Evolutionary conservation across 2,888 invertebrate species (phyloP).

Genomic region (Carabus problematicus): DNA sequence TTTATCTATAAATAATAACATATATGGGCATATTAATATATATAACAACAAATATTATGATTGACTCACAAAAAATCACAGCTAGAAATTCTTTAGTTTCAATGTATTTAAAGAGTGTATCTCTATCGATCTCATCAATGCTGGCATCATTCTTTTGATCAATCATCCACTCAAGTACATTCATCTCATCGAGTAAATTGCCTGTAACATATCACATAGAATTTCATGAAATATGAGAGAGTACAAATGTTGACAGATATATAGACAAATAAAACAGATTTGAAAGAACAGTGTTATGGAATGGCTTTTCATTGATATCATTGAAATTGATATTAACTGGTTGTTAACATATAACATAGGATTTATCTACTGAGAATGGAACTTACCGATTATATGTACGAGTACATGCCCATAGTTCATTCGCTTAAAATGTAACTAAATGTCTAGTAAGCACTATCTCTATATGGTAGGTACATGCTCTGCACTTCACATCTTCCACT

Average conservation of each 20-base stretch:
- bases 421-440: too few species aligned
- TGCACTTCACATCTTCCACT: too few species aligned
- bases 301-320: slow-evolving; percentile 51
- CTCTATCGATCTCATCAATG: slow-evolving; percentile 87
- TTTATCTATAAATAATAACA: slow-evolving; percentile 65
- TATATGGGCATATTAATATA: background rate
- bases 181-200: slow-evolving; percentile 76
- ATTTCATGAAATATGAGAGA: slow-evolving; percentile 14
- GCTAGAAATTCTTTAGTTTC: slow-evolving; percentile 91
- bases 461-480: too few species aligned
- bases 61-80: slow-evolving; percentile 87
- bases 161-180: slow-evolving; percentile 90
- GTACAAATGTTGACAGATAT: slow-evolving; percentile 12
- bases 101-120: slow-evolving; percentile 82
- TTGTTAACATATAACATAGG: slow-evolving; percentile 33
- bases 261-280: slow-evolving; percentile 28
- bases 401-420: slow-evolving; percentile 26
- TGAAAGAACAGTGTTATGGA: slow-evolving; percentile 52
- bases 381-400: slow-evolving; percentile 34
- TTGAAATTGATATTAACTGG: slow-evolving; percentile 6
- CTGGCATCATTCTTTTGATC: slow-evolving; percentile 91
- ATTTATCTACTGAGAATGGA: slow-evolving; percentile 7
- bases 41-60: background rate
- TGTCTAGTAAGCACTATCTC: too few species aligned
- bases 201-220: slow-evolving; percentile 61